Evolutionary conservation across 2,888 invertebrate species (phyloP), one percentile per base, ranked within the genome.

Genomic region (Oligia latruncula): DNA sequence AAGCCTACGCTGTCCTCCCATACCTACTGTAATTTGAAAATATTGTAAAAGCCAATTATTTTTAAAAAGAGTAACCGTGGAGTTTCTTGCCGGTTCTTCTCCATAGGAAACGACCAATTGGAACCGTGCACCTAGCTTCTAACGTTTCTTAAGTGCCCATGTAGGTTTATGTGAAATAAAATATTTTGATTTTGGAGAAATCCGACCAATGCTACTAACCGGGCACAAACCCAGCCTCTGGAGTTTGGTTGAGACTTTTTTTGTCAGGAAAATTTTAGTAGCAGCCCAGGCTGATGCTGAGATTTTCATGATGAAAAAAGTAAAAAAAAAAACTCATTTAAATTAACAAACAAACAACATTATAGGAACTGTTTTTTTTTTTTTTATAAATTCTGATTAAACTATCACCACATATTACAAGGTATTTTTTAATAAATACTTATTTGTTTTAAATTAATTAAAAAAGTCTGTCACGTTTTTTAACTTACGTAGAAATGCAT

Each of bases 401-500:
- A 64, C 58, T 68, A 40, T 29, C 15, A 49, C 11, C 5, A 5
- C 35, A 49, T 29, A 35, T 20, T 35, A 55, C 2, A 20, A 29
- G 1, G 13, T n/a, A 17, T 52, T 58, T 43, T 46, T 11, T 40
- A 40, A 20, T 13, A 52, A 20, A 35, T 11, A 11, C n/a, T 29
- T 0, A 15, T 23, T 40, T 9, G 2, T 35, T 49, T 49, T 29
- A 64, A 23, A 13, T 46, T 0, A 64, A n/a, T n/a, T 40, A 17
- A 9, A 23, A 49, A 79, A 64, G 2, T 23, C 40, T 23, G 23
- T 40, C 0, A 72, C 13, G 3, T 65, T 68, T 84, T 68, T 70
- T 75, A 71, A 95, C 96, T 95, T 92, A 96, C 96, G 95, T 77
- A 96, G 84, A 88, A 85, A 89, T 58, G 79, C 91, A 77, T 92